Conservation (phyloP, 64 coral and sea anemone species). For the Pocillopora verrucosa region DNA sequence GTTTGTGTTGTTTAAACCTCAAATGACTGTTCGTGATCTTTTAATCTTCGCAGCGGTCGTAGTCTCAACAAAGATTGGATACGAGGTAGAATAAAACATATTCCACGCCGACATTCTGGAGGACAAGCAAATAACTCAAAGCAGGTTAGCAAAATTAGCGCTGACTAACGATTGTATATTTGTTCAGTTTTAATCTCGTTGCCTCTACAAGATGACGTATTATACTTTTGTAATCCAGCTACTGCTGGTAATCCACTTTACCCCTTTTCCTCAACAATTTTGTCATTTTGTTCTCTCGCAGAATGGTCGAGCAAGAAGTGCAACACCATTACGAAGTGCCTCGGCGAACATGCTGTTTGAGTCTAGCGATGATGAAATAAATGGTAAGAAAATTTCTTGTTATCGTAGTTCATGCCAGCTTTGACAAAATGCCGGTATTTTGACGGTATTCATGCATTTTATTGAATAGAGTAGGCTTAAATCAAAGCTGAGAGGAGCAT, state of each 20-base stretch:
- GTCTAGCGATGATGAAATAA: conserved; percentile 44
- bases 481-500: not conserved
- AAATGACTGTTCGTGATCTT: not conserved
- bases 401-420: not conserved
- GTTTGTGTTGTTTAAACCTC: conserved; percentile 3
- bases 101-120: not conserved
- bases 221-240: not conserved
- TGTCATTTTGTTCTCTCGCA: not conserved
- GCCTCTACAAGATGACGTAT: not conserved
- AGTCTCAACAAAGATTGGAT: conserved; percentile 86
- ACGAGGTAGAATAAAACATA: conserved; percentile 54
- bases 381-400: conserved; percentile 24
- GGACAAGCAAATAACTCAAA: conserved; percentile 19
- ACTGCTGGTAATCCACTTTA: not conserved
- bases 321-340: conserved; percentile 5
- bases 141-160: conserved; percentile 8
- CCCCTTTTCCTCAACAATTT: not conserved
- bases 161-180: not conserved
- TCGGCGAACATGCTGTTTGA: not conserved
- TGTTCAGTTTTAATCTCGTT: not conserved
- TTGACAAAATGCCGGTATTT: not conserved
- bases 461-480: conserved; percentile 30
- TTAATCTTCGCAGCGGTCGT: conserved; percentile 48
- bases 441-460: not conserved
- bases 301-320: conserved; percentile 34